phyloP scores from a whole-genome alignment of 1,140 invertebrate genomes.

The Gryllus bimaculatus region DNA sequence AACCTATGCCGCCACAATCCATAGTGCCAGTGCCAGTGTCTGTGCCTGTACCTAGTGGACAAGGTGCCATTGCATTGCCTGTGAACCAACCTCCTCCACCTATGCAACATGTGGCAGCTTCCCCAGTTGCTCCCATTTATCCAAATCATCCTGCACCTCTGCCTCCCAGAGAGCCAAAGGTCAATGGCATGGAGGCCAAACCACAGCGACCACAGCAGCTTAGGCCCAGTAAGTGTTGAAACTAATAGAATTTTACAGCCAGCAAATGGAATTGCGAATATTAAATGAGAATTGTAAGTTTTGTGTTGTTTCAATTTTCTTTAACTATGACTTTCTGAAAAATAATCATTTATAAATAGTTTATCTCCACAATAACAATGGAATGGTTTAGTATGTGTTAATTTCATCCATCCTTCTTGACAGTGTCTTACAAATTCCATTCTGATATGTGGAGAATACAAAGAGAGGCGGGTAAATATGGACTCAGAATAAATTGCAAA shows the following conservation, averaged over 20 bases:
- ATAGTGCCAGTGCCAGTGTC: background rate
- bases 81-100: slow-evolving; percentile 2
- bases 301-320: too few relatives aligned
- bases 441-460: too few relatives aligned
- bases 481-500: too few relatives aligned
- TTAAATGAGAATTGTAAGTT: too few relatives aligned
- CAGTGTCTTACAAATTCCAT: too few relatives aligned
- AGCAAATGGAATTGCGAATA: too few relatives aligned
- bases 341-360: too few relatives aligned
- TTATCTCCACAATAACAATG: too few relatives aligned
- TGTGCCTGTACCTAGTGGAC: background rate
- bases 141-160: background rate
- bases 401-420: too few relatives aligned
- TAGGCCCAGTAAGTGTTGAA: background rate
- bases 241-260: background rate
- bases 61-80: background rate
- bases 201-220: background rate
- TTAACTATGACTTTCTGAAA: too few relatives aligned
- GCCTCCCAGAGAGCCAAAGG: slow-evolving; percentile 1
- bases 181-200: slow-evolving; percentile 8
- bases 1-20: slow-evolving; percentile 10
- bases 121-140: background rate
- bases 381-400: too few relatives aligned
- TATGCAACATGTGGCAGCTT: background rate
- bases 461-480: too few relatives aligned